Evolutionary conservation across 2,113 vertebrate genomes (phyloP).

Genomic region (Stigmatopora nigra): DNA sequence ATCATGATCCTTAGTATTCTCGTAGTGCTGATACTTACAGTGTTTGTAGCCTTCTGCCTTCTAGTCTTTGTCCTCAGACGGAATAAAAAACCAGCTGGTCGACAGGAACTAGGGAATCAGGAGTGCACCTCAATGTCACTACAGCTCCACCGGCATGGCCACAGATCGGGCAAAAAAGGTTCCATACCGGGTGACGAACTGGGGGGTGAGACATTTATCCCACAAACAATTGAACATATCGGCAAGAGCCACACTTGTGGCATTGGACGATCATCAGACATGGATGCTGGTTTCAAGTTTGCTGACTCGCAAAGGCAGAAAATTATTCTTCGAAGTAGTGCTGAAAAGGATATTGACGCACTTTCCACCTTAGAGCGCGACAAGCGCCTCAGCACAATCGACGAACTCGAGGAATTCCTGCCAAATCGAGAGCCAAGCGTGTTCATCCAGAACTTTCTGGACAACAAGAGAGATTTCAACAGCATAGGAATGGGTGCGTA

Average conservation of each 20-base stretch:
- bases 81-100: constrained; percentile 85
- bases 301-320: constrained; percentile 88
- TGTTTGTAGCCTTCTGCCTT: constrained; percentile 97
- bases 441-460: constrained; percentile 94
- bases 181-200: constrained; percentile 72
- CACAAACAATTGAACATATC: constrained; percentile 96
- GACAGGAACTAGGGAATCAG: constrained; percentile 85
- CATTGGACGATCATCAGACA: constrained; percentile 74
- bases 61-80: constrained; percentile 91
- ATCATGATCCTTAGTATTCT: constrained; percentile 96
- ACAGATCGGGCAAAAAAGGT: constrained; percentile 81
- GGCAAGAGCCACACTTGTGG: constrained; percentile 93
- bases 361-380: constrained; percentile 82
- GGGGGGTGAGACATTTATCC: constrained; percentile 88
- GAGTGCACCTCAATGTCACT: constrained; percentile 90
- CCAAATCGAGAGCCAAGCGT: constrained; percentile 90
- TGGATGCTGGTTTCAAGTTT: constrained; percentile 85
- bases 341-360: constrained; percentile 88
- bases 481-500: constrained; percentile 96
- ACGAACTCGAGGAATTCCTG: constrained; percentile 93
- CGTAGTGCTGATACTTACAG: constrained; percentile 93
- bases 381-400: constrained; percentile 96
- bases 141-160: constrained; percentile 83
- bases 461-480: constrained; percentile 93
- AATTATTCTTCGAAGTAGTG: constrained; percentile 79